Base-by-base conservation (phyloP, 2,888 invertebrate species). In the Steinernema hermaphroditum region DNA sequence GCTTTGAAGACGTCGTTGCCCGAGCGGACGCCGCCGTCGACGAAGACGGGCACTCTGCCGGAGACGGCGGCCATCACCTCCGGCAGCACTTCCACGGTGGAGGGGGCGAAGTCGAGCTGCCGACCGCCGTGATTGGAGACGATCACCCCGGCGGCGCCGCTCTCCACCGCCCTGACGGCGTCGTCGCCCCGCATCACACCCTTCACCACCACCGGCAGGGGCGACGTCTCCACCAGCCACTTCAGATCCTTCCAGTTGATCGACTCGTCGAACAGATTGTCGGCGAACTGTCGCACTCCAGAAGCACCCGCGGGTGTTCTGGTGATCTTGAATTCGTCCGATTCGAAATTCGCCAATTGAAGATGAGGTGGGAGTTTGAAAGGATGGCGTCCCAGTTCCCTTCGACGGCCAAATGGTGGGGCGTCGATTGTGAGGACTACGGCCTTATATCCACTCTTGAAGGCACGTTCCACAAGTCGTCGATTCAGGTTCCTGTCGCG, bases 101-200 rank as follows among this genome's bases (percentile, higher is more conserved):
- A 91, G 68, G 92, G 92, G 9, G 92, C 92, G n/a, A 91, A 91
- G 86, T 94, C 94, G 43, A 94, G 88, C 88, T 96, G 96, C 1
- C 84, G 73, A 0, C 92, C 96, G 0, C 96, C 96, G 87, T 96
- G 96, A 88, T 96, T 96, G 0, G 95, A 96, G 2, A 96, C 95
- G 75, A 94, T 89, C 72, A 96, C 91, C 0, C 91, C 96, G 1
- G 91, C 89, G 62, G 92, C 93, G 4, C 94, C 94, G 71, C 90
- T 89, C 79, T 93, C 89, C 1, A 89, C 89, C 0, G 92, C 94
- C 81, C 91, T 88, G 22, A 91, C 82, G 0, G 96, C 95, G 88
- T 96, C 96, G 85, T 94, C 93, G 0, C 91, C 91, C 0, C 82
- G 69, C 78, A 85, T 77, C 2, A 85, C 76, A 6, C 85, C 85